Conservation (phyloP, 1,140 invertebrate genomes). For the Orchestia grillus region DNA sequence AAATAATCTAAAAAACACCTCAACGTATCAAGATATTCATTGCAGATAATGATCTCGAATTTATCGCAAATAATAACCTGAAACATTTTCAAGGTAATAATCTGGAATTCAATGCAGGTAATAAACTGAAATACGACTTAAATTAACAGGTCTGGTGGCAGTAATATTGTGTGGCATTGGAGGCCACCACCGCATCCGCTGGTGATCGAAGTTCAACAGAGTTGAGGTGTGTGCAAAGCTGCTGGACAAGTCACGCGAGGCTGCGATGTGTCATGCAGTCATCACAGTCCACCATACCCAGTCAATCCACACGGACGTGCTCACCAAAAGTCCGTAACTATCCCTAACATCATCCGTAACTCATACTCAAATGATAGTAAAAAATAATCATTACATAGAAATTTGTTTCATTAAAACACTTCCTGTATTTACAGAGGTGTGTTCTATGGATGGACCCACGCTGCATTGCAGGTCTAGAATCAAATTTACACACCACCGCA, state of each 20-base stretch:
- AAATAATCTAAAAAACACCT: no score
- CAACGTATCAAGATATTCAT: no score
- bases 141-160: no score
- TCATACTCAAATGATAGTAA: not conserved
- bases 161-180: no score
- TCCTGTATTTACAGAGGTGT: not conserved
- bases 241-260: not conserved
- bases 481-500: not conserved
- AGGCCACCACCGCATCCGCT: not conserved
- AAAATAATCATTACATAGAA: not conserved
- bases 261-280: not conserved
- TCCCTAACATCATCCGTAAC: not conserved
- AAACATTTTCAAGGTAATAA: no score
- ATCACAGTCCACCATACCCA: not conserved
- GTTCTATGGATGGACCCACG: not conserved
- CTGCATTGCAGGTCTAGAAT: not conserved
- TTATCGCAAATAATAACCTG: no score
- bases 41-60: no score
- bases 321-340: not conserved
- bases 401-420: not conserved
- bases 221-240: not conserved
- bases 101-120: no score
- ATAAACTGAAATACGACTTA: no score
- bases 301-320: not conserved
- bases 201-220: not conserved